These are phyloP conservation scores for Megaceryle torquata DNA, from an alignment of 2,113 vertebrate genomes.

Conservation along the genomic window DNA sequence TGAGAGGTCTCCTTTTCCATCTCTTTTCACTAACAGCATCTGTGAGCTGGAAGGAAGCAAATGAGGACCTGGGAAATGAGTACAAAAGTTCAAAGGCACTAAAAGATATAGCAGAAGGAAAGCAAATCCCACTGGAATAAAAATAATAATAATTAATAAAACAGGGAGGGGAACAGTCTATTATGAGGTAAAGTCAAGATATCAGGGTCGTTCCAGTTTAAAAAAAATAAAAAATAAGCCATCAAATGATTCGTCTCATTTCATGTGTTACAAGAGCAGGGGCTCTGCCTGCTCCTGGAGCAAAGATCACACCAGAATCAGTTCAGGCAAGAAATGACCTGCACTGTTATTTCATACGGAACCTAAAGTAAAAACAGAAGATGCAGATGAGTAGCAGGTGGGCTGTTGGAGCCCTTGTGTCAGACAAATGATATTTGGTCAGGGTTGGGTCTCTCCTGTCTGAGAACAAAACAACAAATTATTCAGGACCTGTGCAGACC, in stretches of 20 bases:
- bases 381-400: background rate
- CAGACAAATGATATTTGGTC: background rate
- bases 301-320: background rate
- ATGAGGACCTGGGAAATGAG: background rate
- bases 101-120: background rate
- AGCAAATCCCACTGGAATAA: background rate
- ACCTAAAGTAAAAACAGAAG: background rate
- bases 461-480: background rate
- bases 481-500: background rate
- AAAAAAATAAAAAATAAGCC: background rate
- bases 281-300: background rate
- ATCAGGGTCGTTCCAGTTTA: background rate
- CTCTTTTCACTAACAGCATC: background rate
- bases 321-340: background rate
- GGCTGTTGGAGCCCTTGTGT: too few relatives aligned
- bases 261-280: background rate
- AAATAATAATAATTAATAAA: background rate
- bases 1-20: background rate
- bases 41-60: background rate
- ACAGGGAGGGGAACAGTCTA: background rate
- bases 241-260: background rate
- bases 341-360: fast-evolving
- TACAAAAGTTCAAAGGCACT: background rate
- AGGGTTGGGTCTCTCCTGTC: background rate
- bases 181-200: background rate